A percentile compares a stretch with the other conserved stretches of the same genome.
phyloP scores from a whole-genome alignment of 2,888 invertebrate species.

The Apamea anceps region DNA sequence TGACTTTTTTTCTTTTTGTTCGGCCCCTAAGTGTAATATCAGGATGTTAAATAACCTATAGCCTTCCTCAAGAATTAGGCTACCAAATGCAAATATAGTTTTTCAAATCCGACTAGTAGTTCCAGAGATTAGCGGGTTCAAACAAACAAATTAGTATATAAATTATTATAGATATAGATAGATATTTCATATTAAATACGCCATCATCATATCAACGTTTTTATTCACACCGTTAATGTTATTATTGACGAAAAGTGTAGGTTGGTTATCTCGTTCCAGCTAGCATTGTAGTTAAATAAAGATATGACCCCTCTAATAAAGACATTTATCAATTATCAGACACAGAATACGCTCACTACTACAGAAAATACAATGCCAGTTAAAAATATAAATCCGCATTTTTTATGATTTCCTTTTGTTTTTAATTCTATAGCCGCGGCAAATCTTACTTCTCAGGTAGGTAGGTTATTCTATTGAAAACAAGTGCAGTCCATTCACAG shows the following conservation, averaged over 20 bases:
- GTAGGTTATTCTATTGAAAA: slow-evolving; percentile 15
- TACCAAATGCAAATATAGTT: too few species aligned
- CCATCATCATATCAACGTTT: not conserved
- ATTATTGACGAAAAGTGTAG: not conserved
- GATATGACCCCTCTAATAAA: not conserved
- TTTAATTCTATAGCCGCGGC: slow-evolving; percentile 4
- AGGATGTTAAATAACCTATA: too few species aligned
- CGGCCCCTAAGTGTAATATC: too few species aligned
- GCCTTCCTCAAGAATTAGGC: too few species aligned
- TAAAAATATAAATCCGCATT: not conserved
- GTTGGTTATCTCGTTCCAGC: not conserved
- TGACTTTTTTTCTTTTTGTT: too few species aligned
- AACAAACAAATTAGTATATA: too few species aligned
- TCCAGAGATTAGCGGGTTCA: too few species aligned
- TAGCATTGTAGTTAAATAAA: slow-evolving; percentile 6
- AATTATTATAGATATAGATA: too few species aligned
- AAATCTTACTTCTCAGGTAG: not conserved
- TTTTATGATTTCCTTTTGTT: slow-evolving; percentile 14
- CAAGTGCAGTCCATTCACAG: not conserved
- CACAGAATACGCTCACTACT: slow-evolving; percentile 1
- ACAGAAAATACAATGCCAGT: slow-evolving; percentile 3
- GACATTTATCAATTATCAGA: not conserved
- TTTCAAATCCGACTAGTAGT: too few species aligned
- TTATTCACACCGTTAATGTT: not conserved
- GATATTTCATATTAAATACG: not conserved